Evolutionary conservation across 2,888 invertebrate genomes (phyloP), one percentile per base, ranked within the genome.

Genomic region (Clitarchus hookeri): DNA sequence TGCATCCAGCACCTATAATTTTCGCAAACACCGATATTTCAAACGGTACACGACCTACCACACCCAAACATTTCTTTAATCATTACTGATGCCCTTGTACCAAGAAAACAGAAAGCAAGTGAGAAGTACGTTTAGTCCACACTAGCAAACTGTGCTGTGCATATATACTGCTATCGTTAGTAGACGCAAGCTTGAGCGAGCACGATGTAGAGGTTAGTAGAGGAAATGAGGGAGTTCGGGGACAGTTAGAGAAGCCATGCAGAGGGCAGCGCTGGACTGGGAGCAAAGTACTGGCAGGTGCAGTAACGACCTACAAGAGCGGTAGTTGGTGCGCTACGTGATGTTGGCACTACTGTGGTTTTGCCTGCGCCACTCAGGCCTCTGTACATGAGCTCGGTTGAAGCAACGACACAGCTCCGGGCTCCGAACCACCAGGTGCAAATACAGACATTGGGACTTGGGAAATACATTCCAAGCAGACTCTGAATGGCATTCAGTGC

Each of bases 341-440:
- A 19, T 65, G 19, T 65, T 65, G 65, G 65, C 65, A 65, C 65
- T 65, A 65, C 65, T 12, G 65, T 65, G 65, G 65, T 4, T n/a
- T 19, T 65, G 65, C 23, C 23, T 65, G 65, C n/a, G 65, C 19
- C 65, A 65, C 65, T 19, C 65, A 65, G 65, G 16, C 65, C 65
- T 65, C 65, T 65, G 65, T 65, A 65, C 65, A 65, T 65, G 65
- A 65, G 65, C 65, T 23, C 65, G 65, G 65, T 19, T 48, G 65
- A 8, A 65, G 65, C 65, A 23, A n/a, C n/a, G 65, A 19, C 65
- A n/a, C n/a, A 19, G 65, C 65, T 65, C 8, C n/a, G n/a, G 65
- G 8, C 19, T 19, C 8, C 65, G 65, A 65, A 19, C 65, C 23
- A 65, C 65, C 65, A 65, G 23, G 23, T 2, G 1, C 65, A 65